Evolutionary conservation across 2,888 invertebrate species (phyloP).

Genomic region (Drosophila peninsularis): DNA sequence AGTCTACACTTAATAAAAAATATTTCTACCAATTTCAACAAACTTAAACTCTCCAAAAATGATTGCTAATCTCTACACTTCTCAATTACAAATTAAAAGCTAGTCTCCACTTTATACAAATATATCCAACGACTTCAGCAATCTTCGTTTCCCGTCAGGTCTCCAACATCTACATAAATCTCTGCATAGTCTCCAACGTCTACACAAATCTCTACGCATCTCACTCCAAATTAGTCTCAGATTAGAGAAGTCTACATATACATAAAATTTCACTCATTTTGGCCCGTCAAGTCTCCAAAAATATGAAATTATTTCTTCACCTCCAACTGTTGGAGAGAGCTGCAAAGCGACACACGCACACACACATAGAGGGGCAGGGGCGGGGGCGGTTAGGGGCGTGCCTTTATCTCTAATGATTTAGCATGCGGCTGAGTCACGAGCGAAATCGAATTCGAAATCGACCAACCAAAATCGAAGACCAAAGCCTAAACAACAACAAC

Average conservation of each 20-base stretch:
- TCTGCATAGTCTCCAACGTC: not conserved
- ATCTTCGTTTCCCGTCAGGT: too few relatives aligned
- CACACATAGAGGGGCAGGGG: not conserved
- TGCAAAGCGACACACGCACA: not conserved
- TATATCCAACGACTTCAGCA: too few relatives aligned
- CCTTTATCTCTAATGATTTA: constrained; percentile 59
- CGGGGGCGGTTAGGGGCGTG: constrained; percentile 29
- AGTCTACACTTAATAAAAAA: not conserved
- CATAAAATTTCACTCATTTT: not conserved
- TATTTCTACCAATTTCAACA: not conserved
- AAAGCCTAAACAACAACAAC: constrained; percentile 34
- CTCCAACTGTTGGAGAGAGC: not conserved
- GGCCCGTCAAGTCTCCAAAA: not conserved
- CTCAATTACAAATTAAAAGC: not conserved
- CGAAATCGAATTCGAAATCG: constrained; percentile 53
- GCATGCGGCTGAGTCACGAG: constrained; percentile 54
- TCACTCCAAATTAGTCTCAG: not conserved
- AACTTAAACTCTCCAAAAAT: not conserved
- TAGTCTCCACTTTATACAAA: too few relatives aligned
- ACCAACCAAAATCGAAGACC: constrained; percentile 72
- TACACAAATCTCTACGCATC: not conserved
- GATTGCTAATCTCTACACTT: not conserved
- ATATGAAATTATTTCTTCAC: constrained; percentile 2
- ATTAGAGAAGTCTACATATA: not conserved
- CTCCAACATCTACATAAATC: not conserved